Percentiles rank a stretch among this genome's conserved stretches.
These are phyloP conservation scores for Megaceryle alcyon DNA, from an alignment of 2,797 vertebrate genomes.

Conservation along the genomic window DNA sequence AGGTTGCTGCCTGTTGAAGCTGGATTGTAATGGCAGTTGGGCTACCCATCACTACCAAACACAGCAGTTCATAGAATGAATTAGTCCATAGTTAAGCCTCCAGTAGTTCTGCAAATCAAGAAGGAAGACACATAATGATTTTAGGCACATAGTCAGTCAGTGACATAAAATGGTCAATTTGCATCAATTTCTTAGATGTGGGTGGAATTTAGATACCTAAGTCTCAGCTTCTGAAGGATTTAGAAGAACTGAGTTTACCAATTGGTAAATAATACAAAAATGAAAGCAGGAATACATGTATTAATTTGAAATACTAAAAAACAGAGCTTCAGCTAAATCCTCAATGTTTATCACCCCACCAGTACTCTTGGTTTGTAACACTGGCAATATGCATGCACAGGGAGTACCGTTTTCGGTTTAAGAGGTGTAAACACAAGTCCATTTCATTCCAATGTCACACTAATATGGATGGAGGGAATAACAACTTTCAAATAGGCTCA, in stretches of 20 bases:
- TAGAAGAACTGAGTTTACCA: neutral
- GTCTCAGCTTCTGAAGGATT: neutral
- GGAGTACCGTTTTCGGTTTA: neutral
- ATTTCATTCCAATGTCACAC: neutral
- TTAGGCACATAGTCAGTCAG: neutral
- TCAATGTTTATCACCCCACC: rapidly evolving
- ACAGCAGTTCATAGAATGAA: neutral
- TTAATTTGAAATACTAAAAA: neutral
- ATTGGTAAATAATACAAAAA: neutral
- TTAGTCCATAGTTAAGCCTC: neutral
- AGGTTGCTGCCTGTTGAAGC: neutral
- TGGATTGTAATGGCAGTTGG: neutral
- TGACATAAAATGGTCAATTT: neutral
- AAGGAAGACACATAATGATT: neutral
- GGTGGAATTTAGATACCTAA: neutral
- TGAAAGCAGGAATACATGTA: neutral
- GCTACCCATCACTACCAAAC: neutral
- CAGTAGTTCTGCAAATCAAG: neutral
- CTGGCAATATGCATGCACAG: neutral
- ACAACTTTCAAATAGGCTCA: neutral
- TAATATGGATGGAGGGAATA: neutral
- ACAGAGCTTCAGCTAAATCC: neutral
- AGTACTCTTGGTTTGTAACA: neutral
- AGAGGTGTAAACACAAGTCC: neutral
- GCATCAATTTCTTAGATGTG: neutral